A percentile compares a stretch with the other conserved stretches of the same genome.
Evolutionary conservation across 2,113 vertebrate species (phyloP).

Genomic region (Psittacula cyanocephala): DNA sequence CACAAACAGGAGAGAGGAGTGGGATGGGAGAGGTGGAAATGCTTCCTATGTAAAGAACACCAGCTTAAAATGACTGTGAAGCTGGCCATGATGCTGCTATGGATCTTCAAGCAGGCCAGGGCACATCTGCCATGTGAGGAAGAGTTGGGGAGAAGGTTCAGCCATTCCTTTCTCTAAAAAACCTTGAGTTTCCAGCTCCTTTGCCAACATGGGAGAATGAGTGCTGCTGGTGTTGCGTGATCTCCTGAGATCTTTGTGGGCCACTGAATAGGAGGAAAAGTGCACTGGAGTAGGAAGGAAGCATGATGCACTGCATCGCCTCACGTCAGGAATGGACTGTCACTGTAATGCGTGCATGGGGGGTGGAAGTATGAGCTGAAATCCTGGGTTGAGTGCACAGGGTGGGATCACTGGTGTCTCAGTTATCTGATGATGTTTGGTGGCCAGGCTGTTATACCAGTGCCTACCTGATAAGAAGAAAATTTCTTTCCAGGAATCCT

Average conservation of each 20-base stretch:
- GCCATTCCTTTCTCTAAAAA: not conserved
- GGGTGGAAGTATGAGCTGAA: not conserved
- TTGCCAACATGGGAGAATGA: accelerated
- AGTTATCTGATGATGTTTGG: not conserved
- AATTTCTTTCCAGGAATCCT: not conserved
- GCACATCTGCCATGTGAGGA: not conserved
- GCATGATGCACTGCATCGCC: not conserved
- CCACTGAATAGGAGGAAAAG: conserved; percentile 28
- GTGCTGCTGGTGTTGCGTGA: not conserved
- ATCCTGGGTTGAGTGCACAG: not conserved
- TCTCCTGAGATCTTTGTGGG: not conserved
- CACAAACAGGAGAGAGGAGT: not conserved
- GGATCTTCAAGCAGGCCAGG: not conserved
- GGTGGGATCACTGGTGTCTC: not conserved
- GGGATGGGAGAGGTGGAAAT: not conserved
- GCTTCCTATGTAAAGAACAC: not conserved
- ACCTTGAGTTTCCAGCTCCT: not conserved
- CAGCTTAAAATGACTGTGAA: not conserved
- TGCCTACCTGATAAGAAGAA: not conserved
- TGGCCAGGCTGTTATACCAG: not conserved
- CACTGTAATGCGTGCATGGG: accelerated
- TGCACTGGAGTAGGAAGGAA: not conserved
- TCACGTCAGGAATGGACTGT: accelerated
- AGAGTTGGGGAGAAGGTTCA: not conserved
- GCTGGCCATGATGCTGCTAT: not conserved